Base-by-base conservation (phyloP, 2,888 invertebrate genomes). In the Aphidius colemani region DNA sequence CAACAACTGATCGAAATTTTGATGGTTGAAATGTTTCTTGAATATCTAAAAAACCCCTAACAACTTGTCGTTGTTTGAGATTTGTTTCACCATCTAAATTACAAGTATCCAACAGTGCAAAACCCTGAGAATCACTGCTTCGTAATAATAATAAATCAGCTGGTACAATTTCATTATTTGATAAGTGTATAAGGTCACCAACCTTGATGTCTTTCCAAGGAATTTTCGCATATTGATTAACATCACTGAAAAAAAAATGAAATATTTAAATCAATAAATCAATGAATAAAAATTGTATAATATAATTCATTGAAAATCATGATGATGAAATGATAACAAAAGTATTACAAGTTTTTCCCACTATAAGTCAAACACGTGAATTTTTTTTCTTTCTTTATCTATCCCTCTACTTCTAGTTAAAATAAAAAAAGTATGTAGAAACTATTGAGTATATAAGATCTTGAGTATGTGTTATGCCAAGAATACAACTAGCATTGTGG, bases 11-110 rank as follows among this genome's bases (percentile, higher is more conserved):
- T 68, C 88, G 87, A 82, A 95, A 95, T 82, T 92, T 91, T 72
- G 89, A 86, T 56, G 95, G 91, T 74, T 89, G 88, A 82, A 94
- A 95, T 66, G 87, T 85, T 73, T 85, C 83, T 84, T 90, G 91
- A 88, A 89, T 88, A 70, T 91, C 89, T 66, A 86, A 85, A 77
- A 92, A 90, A 10, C 92, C 93, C 46, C 89, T 83, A n/a, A 90
- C 90, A 53, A 94, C 93, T 80, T 94, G 89, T 71, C 97, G 87
- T 79, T 96, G 95, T 82, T 98, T 98, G 67, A 98, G 86, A 84
- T 97, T 98, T 53, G 95, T 94, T 84, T 98, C 98, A 8, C 98
- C 98, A 78, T 98, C 98, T 77, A 98, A 85, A 84, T 98, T 97
- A 78, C 95, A 94, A 0, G 98, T 98, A 83, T 98, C 98, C 71